These are phyloP conservation scores for Yponomeuta evonymella DNA, from an alignment of 2,888 invertebrate genomes.

Conservation along the genomic window DNA sequence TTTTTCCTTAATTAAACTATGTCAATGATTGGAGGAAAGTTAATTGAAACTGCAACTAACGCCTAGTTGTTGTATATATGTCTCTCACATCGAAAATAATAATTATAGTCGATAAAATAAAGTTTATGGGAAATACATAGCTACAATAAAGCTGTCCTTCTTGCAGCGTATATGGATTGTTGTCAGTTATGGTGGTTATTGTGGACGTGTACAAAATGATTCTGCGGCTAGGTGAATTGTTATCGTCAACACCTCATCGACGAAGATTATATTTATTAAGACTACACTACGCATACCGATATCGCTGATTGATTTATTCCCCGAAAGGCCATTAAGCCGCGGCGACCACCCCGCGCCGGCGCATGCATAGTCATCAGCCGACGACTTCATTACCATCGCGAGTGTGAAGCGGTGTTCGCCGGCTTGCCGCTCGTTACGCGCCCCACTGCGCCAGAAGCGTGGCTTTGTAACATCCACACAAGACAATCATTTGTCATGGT, in stretches of 20 bases:
- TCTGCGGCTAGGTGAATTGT: neutral
- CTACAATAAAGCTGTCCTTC: too few species aligned
- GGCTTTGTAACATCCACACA: neutral
- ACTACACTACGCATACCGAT: neutral
- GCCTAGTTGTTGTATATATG: too few species aligned
- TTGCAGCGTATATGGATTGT: too few species aligned
- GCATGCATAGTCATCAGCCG: neutral
- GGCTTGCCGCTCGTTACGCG: neutral
- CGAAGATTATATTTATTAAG: conserved; percentile 41
- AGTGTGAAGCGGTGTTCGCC: neutral
- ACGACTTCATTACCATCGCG: neutral
- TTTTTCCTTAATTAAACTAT: too few species aligned
- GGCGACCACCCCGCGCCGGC: conserved; percentile 3
- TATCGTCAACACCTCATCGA: conserved; percentile 15
- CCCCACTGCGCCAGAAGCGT: neutral
- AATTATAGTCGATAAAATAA: too few species aligned
- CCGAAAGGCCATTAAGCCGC: neutral
- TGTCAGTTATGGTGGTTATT: too few species aligned
- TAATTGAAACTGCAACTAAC: too few species aligned
- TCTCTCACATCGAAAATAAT: too few species aligned
- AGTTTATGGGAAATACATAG: too few species aligned
- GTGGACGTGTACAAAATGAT: too few species aligned
- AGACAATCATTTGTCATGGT: too few species aligned
- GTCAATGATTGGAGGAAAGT: too few species aligned
- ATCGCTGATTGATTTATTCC: neutral